phyloP scores from a whole-genome alignment of 2,113 vertebrate genomes.

The Dicaeum eximium region DNA sequence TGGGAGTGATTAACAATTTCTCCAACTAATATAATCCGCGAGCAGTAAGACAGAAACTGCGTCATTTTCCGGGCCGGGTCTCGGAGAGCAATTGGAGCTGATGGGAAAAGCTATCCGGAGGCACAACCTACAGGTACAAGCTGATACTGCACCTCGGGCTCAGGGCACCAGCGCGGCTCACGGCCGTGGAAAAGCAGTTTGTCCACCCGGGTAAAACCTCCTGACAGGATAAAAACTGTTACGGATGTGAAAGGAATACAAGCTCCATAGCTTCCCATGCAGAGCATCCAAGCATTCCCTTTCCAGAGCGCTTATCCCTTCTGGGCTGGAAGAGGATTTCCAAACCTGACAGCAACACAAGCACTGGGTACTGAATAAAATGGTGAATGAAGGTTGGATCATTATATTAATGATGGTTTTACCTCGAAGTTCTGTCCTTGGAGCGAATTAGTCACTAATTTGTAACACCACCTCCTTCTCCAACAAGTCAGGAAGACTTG shows the following conservation, averaged over 20 bases:
- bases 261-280: rapidly evolving
- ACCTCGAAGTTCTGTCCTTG: background rate
- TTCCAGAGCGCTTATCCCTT: rapidly evolving
- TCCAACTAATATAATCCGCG: background rate
- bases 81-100: background rate
- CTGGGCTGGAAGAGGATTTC: background rate
- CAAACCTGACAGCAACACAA: background rate
- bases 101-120: background rate
- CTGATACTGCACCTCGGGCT: background rate
- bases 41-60: background rate
- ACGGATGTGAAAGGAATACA: rapidly evolving
- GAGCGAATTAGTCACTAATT: background rate
- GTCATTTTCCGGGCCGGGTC: background rate
- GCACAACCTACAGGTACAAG: constrained; percentile 21
- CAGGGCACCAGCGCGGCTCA: rapidly evolving
- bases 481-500: background rate
- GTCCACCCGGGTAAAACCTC: background rate
- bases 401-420: background rate
- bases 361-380: background rate
- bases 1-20: background rate
- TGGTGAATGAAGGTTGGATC: background rate
- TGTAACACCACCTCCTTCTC: background rate
- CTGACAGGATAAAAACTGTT: rapidly evolving
- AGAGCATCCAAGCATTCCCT: rapidly evolving
- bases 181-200: rapidly evolving